A percentile compares a stretch with the other conserved stretches of the same genome.
phyloP scores from a whole-genome alignment of 2,797 vertebrate genomes.

The Gymnoscopelus microlampas region DNA sequence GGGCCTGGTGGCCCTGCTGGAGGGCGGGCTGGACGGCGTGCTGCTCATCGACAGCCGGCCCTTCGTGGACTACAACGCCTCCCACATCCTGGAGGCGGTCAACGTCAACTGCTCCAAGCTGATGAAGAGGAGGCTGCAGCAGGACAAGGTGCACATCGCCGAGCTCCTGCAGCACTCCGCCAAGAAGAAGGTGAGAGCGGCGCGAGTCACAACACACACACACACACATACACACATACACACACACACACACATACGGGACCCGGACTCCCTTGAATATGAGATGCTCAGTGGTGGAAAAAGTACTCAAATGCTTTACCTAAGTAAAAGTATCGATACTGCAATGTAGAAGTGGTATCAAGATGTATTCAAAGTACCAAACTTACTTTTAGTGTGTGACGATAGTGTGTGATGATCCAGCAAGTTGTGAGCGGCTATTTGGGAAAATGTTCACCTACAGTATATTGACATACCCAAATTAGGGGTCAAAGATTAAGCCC shows the following conservation, averaged over 20 bases:
- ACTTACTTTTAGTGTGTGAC: too few relatives aligned
- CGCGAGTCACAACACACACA: background rate
- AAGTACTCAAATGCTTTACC: too few relatives aligned
- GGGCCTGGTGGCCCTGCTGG: slow-evolving; percentile 91
- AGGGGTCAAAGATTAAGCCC: too few relatives aligned
- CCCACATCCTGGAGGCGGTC: slow-evolving; percentile 93
- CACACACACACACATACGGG: background rate
- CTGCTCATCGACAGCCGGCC: slow-evolving; percentile 95
- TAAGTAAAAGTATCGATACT: too few relatives aligned
- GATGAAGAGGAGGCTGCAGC: slow-evolving; percentile 95
- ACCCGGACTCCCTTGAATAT: too few relatives aligned
- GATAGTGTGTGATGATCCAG: too few relatives aligned
- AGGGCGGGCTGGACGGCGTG: slow-evolving; percentile 88
- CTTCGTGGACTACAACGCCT: slow-evolving; percentile 94
- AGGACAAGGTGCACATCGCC: slow-evolving; percentile 93
- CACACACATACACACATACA: background rate
- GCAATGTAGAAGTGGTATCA: too few relatives aligned
- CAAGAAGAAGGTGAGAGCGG: slow-evolving; percentile 86
- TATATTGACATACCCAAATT: too few relatives aligned
- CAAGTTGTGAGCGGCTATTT: too few relatives aligned
- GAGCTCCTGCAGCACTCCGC: slow-evolving; percentile 96
- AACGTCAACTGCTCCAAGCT: slow-evolving; percentile 98
- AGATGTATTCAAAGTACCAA: too few relatives aligned
- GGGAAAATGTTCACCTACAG: too few relatives aligned
- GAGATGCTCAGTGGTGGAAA: too few relatives aligned